Conservation (phyloP, 2,113 vertebrate species). For the Microcebus tavaratra region DNA sequence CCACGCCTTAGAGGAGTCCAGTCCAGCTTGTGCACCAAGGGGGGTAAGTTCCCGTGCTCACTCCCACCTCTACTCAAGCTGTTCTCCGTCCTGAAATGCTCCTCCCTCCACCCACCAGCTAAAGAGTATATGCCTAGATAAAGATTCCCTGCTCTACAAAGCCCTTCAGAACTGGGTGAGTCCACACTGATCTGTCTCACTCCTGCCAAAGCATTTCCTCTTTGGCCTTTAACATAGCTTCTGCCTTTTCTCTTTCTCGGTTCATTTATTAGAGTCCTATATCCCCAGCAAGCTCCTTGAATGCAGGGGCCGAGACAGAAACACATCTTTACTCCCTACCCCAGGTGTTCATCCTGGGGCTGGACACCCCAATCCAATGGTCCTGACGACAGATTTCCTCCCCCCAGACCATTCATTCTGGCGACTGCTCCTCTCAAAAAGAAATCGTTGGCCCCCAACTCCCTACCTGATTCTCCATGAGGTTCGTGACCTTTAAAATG, state of each 20-base stretch:
- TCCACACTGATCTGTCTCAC: not conserved
- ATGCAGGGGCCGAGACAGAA: not conserved
- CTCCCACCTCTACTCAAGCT: not conserved
- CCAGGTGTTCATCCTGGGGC: not conserved
- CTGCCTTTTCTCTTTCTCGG: not conserved
- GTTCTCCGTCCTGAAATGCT: not conserved
- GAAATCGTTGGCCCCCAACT: not conserved
- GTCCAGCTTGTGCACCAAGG: not conserved
- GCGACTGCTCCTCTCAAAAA: not conserved
- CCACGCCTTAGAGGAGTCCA: not conserved
- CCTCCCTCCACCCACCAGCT: not conserved
- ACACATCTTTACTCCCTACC: not conserved
- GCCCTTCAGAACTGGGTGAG: not conserved
- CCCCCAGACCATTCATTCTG: not conserved
- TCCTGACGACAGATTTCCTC: not conserved
- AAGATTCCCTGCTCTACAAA: not conserved
- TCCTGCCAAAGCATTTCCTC: not conserved
- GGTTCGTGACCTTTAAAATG: not conserved
- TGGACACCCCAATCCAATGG: not conserved
- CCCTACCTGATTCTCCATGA: not conserved
- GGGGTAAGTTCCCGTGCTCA: not conserved
- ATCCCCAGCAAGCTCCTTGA: not conserved
- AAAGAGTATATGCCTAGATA: not conserved
- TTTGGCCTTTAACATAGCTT: not conserved
- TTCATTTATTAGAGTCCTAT: not conserved